Base-by-base conservation (phyloP, 2,888 invertebrate species). In the Alcis repandata region DNA sequence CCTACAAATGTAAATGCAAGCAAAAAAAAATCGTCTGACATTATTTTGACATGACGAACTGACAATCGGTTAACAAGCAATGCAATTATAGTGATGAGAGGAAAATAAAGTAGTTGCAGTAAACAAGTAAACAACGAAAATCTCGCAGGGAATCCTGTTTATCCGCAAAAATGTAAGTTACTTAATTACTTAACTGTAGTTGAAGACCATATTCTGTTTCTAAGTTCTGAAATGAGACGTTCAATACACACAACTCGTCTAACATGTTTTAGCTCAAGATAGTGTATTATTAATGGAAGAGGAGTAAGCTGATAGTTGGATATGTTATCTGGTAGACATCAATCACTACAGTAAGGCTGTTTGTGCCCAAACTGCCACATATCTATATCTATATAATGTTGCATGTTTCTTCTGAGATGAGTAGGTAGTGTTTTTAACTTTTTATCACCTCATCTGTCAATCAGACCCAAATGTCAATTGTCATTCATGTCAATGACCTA, bases 401-500 rank as follows among this genome's bases (percentile, higher is more conserved):
- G 17, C 13, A 7, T 51, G 11, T 36, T 51, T 15, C 13, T 27
- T 11, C 11, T 15, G 13, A 19, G 54, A 54, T 54, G 54, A 43
- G 32, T 49, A 17, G 54, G 32, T 49, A 17, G 54, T 54, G 54
- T 43, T 54, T 54, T 54, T 32, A 32, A n/a, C n/a, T n/a, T n/a
- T 54, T 17, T 13, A 10, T 15, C 15, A 27, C 2, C 2, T 27
- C 27, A 6, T 27, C 27, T 27, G 27, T 27, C 27, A 27, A 27
- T 46, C 56, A 56, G 10, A 13, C 19, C n/a, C 56, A 56, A 45
- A 45, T 56, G 56, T 10, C 41, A 41, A 53, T 33, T n/a, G n/a
- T n/a, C n/a, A n/a, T n/a, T n/a, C n/a, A 79, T 84, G 85, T 85
- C 86, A 86, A 79, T 20, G 19, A 36, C 36, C 19, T 51, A 65